Conservation (phyloP, 2,797 vertebrate species). For the Choloepus didactylus region DNA sequence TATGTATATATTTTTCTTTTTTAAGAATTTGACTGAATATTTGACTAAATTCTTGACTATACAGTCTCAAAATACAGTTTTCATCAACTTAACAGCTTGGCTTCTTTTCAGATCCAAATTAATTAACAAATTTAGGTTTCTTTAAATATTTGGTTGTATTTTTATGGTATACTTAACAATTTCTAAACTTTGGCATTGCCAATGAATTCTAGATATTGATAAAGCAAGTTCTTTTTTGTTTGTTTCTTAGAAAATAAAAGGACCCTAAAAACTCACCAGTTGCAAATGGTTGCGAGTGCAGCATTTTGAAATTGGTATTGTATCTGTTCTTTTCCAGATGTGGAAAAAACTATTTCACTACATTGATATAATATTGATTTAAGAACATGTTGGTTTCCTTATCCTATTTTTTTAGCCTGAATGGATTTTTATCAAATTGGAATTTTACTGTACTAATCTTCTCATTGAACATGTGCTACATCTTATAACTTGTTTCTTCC, state of each 20-base stretch:
- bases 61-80: conserved; percentile 63
- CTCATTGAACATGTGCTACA: conserved; percentile 76
- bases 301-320: conserved; percentile 45
- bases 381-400: conserved; percentile 54
- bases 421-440: conserved; percentile 57
- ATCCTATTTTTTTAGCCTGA: conserved; percentile 49
- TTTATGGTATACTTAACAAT: conserved; percentile 36
- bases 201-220: conserved; percentile 54
- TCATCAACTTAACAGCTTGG: conserved; percentile 59
- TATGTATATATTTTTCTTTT: conserved; percentile 47
- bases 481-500: conserved; percentile 81
- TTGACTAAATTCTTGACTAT: conserved; percentile 50
- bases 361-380: conserved; percentile 52
- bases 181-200: conserved; percentile 61
- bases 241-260: conserved; percentile 61
- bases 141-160: conserved; percentile 65
- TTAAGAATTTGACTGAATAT: conserved; percentile 26
- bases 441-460: conserved; percentile 78
- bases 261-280: conserved; percentile 25
- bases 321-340: conserved; percentile 63
- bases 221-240: conserved; percentile 50
- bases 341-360: conserved; percentile 63
- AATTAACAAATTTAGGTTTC: conserved; percentile 56
- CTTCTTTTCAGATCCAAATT: conserved; percentile 56
- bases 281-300: conserved; percentile 47